Percentiles rank a stretch among this genome's conserved stretches.
Evolutionary conservation across 2,113 vertebrate species (phyloP).

Genomic region (Crotalus horridus): DNA sequence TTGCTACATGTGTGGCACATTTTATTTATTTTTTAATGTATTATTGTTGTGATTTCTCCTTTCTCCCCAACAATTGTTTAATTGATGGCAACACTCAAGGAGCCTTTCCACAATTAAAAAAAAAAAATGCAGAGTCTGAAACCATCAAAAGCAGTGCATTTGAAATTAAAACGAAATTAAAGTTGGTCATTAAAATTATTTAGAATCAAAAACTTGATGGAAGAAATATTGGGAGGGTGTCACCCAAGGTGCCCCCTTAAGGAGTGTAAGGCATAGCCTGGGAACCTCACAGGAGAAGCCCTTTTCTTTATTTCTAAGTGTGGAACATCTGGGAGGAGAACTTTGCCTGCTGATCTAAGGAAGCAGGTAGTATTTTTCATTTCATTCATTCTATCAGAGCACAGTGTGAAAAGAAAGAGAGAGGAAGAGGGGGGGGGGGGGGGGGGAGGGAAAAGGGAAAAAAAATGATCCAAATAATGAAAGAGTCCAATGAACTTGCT

Average conservation of each 20-base stretch:
- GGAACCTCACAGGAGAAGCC: not conserved
- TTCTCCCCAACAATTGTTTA: not conserved
- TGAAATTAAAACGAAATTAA: not conserved
- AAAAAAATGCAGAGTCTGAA: not conserved
- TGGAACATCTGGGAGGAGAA: not conserved
- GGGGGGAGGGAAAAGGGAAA: not conserved
- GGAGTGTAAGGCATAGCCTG: not conserved
- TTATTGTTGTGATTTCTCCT: not conserved
- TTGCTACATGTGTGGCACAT: not conserved
- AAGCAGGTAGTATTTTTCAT: constrained; percentile 20
- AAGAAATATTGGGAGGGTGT: not conserved
- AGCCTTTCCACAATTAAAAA: not conserved
- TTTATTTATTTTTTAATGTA: not conserved
- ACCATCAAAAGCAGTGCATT: not conserved
- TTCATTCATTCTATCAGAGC: constrained; percentile 61
- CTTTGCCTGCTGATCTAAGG: not conserved
- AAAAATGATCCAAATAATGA: constrained; percentile 41
- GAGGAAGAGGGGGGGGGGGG: not conserved
- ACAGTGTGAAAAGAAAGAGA: constrained; percentile 40
- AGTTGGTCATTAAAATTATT: not conserved
- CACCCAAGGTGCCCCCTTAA: not conserved
- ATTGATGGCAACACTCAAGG: not conserved
- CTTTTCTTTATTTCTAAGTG: not conserved
- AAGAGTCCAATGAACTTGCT: constrained; percentile 54
- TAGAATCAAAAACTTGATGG: not conserved